Base-by-base conservation (phyloP, 1,140 invertebrate species). In the Nasonia giraulti region DNA sequence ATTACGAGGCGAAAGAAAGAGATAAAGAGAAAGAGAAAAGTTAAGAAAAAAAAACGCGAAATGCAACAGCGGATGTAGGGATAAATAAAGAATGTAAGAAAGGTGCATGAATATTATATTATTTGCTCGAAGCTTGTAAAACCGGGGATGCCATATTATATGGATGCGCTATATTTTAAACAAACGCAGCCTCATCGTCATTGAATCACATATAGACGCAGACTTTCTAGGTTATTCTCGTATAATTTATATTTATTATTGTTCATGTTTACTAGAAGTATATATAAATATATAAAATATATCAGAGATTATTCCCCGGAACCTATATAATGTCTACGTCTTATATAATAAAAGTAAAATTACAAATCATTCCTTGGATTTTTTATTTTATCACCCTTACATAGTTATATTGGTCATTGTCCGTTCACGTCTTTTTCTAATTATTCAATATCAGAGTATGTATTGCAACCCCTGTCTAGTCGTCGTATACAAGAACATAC, bases 211-310 rank as follows among this genome's bases (percentile, higher is more conserved):
- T 76, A 80, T 92, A 92, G 88, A 90, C 87, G 90, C 90, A 90
- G 86, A 91, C 89, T 91, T 91, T 90, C 89, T 92, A 90, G 83
- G 89, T 92, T 44, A 44, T 44, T 92, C 89, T 91, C 89, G 90
- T 91, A 92, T 89, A 91, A 89, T 91, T 91, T 92, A 90, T 92
- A 92, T 92, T 92, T 92, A 92, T 92, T 90, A 93, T 92, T 92
- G 91, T 92, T 93, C 91, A 93, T 91, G 91, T 92, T 92, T 92
- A 92, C 90, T 93, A 92, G 91, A 93, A 92, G 91, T 90, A 92
- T 92, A 91, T 91, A 85, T 86, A 80, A 80, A 80, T 80, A 90
- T 89, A 88, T 89, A 91, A 89, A 88, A 90, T 88, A 90, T 87
- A 89, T 88, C 88, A 92, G 91, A 91, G 90, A 91, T 90, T 92